These are phyloP conservation scores for Morone saxatilis DNA, from an alignment of 2,113 vertebrate genomes.

Conservation along the genomic window DNA sequence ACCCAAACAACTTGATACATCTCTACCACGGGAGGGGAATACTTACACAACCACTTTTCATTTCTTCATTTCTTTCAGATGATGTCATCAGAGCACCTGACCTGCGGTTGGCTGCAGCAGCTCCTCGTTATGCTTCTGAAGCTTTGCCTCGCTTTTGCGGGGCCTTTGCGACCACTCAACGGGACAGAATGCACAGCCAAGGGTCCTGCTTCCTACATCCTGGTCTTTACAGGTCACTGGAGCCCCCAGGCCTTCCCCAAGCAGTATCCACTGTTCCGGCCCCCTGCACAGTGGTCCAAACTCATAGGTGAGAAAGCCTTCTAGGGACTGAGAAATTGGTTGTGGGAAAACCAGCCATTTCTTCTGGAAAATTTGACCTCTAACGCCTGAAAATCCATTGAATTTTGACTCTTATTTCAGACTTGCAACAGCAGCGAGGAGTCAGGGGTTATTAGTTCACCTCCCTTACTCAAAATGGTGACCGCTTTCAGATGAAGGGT, in stretches of 20 bases:
- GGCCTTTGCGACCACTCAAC: conserved; percentile 69
- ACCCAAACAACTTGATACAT: neutral
- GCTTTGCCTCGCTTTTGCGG: conserved; percentile 71
- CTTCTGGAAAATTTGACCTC: neutral
- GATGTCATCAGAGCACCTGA: conserved; percentile 80
- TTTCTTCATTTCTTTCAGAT: conserved; percentile 76
- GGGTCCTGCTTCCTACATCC: conserved; percentile 85
- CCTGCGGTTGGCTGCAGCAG: conserved; percentile 79
- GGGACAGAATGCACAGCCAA: conserved; percentile 79
- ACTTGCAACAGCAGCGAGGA: neutral
- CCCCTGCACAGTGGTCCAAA: conserved; percentile 89
- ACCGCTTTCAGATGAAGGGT: neutral
- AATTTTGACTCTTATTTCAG: neutral
- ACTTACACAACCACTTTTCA: conserved; percentile 30
- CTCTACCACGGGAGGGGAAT: conserved; percentile 2
- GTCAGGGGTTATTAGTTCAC: neutral
- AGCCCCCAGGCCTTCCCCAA: conserved; percentile 86
- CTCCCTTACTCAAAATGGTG: neutral
- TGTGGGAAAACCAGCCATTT: neutral
- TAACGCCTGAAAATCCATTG: neutral
- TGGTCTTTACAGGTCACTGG: conserved; percentile 88
- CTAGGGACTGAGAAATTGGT: neutral
- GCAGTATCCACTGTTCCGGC: conserved; percentile 87
- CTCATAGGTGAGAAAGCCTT: conserved; percentile 82
- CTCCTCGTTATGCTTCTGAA: conserved; percentile 79